These are phyloP conservation scores for Bolinopsis microptera DNA, from an alignment of 37 sponge, comb jelly and placozoan species.

Conservation along the genomic window DNA sequence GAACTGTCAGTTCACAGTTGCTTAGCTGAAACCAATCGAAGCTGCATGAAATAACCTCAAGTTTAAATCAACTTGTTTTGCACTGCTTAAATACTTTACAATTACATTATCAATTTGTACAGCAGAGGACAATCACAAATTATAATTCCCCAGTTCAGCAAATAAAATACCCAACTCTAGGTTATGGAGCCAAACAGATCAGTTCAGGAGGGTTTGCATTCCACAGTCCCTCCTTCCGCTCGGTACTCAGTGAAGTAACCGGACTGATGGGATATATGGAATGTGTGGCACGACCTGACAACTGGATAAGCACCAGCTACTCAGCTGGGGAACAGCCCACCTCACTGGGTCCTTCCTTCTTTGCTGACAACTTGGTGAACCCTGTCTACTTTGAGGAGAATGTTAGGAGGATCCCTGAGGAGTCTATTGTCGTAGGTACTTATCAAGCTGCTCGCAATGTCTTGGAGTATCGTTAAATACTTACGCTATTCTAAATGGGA, in stretches of 20 bases:
- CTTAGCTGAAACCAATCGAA: too few species aligned
- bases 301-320: conserved; percentile 17
- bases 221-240: not conserved
- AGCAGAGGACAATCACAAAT: too few species aligned
- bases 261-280: not conserved
- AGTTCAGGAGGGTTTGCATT: conserved; percentile 9
- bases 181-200: too few species aligned
- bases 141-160: too few species aligned
- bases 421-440: conserved; percentile 14
- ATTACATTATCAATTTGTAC: too few species aligned
- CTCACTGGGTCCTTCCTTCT: not conserved
- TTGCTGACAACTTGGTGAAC: conserved; percentile 41
- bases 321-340: not conserved
- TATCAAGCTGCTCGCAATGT: too few species aligned
- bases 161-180: too few species aligned
- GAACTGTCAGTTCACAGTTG: too few species aligned
- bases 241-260: not conserved
- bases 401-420: conserved; percentile 19
- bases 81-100: too few species aligned
- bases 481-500: too few species aligned
- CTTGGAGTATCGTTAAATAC: not conserved
- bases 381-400: conserved; percentile 48
- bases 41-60: too few species aligned
- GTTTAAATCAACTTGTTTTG: too few species aligned
- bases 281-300: not conserved